Base-by-base conservation (phyloP, 2,888 invertebrate genomes). In the Apoda limacodes region DNA sequence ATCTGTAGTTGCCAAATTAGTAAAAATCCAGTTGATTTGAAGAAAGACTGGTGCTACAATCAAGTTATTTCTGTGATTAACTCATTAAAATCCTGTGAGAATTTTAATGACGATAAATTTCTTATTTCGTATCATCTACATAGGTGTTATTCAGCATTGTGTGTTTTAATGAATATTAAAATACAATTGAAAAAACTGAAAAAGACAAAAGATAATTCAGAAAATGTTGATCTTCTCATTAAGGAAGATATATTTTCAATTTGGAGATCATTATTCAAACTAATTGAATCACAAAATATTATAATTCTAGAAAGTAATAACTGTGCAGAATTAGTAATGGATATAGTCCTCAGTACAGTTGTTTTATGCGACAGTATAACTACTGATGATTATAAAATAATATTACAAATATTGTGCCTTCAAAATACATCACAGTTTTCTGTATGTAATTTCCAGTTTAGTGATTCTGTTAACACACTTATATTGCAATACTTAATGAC, bases 1-100 rank as follows among this genome's bases (percentile, higher is more conserved):
- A 48, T 65, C 17, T n/a, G n/a, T n/a, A 28, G 52, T 30, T 46
- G 34, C 7, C 35, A 30, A 28, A 30, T 14, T 22, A 9, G 30
- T 28, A 29, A 20, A 29, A 32, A 28, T 27, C 10, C 22, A 10
- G 25, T 37, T 13, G 39, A 54, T 39, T 40, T 60, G 7, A 45
- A 48, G 42, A 56, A 65, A 29, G 58, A 55, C 32, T 68, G 64
- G 64, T 54, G 54, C 45, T 71, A 59, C 31, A 57, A 46, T 19
- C 56, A 70, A 54, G 37, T 55, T 22, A 17, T 64, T 9, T 45
- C 50, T 36, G 56, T 64, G 1, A 42, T 75, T 15, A 45, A 50
- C 24, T 53, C 52, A 14, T 25, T 70, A 9, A 60, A 65, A 33
- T 48, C 42, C 27, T 57, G 58, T 52, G 63, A 61, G 25, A 57